Base-by-base conservation (phyloP, 2,113 vertebrate species). In the Catagonus wagneri region DNA sequence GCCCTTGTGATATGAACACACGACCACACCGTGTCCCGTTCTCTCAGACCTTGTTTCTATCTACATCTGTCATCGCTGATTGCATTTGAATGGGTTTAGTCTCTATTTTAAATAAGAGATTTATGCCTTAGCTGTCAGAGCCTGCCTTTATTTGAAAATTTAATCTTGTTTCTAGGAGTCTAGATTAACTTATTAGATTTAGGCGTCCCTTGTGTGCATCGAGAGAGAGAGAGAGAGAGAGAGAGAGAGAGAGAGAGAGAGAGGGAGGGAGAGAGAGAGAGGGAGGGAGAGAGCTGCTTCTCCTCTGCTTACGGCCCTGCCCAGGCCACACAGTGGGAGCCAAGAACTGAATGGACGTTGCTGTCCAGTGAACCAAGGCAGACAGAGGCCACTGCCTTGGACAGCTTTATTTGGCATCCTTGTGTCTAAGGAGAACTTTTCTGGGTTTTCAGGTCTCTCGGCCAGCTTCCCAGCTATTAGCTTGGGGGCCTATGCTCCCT, bases 61-160 rank as follows among this genome's bases (percentile, higher is more conserved):
- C 98, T 97, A 96, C 98, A 98, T 98, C 98, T 98, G 97, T 98
- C 98, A 98, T 97, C 78, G 60, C 96, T 98, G 98, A 99, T 98
- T 98, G 97, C 96, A 98, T 98, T 98, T 97, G 98, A 98, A 98
- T 92, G 32, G 96, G 88, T 68, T 98, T 98, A 94, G 94, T 98
- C 98, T 98, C 97, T 98, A 89, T 98, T 98, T 98, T 98, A 98
- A 99, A 99, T 98, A 98, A 98, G 98, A 98, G 98, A 99, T 98
- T 98, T 98, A 98, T 98, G 98, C 98, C 96, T 98, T 96, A 97
- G 97, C 98, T 99, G 98, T 98, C 98, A 98, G 93, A 97, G 95
- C 96, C 93, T 95, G 97, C 97, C 97, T 98, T 98, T 98, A 98
- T 98, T 98, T 98, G 98, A 98, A 98, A 98, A 98, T 98, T 98